phyloP scores from a whole-genome alignment of 2,797 vertebrate species.

The Enteromius argenteus region DNA sequence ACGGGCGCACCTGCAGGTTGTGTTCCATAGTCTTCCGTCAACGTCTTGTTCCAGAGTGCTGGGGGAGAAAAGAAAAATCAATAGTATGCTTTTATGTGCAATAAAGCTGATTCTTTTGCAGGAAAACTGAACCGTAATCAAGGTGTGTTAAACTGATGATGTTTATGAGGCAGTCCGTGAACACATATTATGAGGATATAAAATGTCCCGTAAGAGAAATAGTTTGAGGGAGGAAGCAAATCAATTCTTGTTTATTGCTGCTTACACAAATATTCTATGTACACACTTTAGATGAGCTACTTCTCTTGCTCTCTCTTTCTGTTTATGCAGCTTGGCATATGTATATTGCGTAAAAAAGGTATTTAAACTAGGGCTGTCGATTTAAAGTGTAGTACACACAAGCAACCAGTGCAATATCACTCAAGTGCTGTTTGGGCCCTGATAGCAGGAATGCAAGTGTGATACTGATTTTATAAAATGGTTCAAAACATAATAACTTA shows the following conservation, averaged over 20 bases:
- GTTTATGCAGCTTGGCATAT: constrained; percentile 4
- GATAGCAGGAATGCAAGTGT: too few species aligned
- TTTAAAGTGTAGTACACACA: neutral
- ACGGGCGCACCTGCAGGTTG: constrained; percentile 67
- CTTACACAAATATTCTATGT: constrained; percentile 30
- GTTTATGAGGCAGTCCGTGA: constrained; percentile 53
- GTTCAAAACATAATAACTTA: too few species aligned
- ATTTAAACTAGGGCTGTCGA: neutral
- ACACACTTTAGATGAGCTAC: constrained; percentile 16
- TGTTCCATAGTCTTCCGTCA: constrained; percentile 63
- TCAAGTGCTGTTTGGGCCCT: neutral
- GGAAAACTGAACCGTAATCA: constrained; percentile 61
- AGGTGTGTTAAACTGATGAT: constrained; percentile 62
- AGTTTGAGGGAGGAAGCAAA: constrained; percentile 15
- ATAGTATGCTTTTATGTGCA: constrained; percentile 69
- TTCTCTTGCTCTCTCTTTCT: neutral
- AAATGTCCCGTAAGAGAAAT: constrained; percentile 47
- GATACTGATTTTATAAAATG: too few species aligned
- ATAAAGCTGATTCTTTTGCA: constrained; percentile 65
- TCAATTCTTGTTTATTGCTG: constrained; percentile 31
- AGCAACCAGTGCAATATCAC: neutral
- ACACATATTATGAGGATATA: constrained; percentile 48
- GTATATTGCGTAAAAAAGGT: neutral
- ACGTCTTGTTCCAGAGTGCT: constrained; percentile 60
- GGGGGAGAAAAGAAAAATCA: constrained; percentile 60